Evolutionary conservation across 2,113 vertebrate genomes (phyloP).

Genomic region (Ictidomys tridecemlineatus): DNA sequence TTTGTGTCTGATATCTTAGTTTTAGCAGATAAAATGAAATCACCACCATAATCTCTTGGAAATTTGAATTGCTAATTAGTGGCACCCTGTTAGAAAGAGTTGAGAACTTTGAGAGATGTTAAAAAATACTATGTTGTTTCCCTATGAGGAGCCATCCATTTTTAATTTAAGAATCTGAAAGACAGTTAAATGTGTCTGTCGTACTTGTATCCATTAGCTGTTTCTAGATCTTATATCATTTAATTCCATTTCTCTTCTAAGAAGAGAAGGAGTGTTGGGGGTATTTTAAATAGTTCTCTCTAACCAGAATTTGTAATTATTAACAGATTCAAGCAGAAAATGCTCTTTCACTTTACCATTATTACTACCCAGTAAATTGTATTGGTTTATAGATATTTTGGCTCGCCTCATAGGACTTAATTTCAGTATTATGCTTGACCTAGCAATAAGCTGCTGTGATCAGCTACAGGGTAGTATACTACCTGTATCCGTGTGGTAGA

Average conservation of each 20-base stretch:
- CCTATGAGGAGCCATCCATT: constrained; percentile 25
- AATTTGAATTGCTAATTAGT: constrained; percentile 38
- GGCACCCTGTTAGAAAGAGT: not conserved
- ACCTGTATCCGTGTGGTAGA: not conserved
- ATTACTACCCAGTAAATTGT: constrained; percentile 53
- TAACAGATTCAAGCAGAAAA: constrained; percentile 68
- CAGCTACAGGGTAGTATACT: constrained; percentile 48
- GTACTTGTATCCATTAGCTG: not conserved
- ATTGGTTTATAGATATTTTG: constrained; percentile 65
- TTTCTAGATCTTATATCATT: constrained; percentile 40
- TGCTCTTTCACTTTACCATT: constrained; percentile 70
- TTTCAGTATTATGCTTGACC: constrained; percentile 68
- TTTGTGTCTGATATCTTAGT: not conserved
- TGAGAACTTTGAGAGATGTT: not conserved
- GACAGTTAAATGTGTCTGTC: constrained; percentile 13
- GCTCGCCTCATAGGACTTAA: constrained; percentile 50
- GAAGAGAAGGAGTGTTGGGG: constrained; percentile 27
- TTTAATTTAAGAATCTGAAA: not conserved
- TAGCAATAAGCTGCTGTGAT: constrained; percentile 31
- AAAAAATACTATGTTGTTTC: constrained; percentile 10
- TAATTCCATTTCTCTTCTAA: not conserved
- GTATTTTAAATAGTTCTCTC: constrained; percentile 62
- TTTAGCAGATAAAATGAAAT: constrained; percentile 43
- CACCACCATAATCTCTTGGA: not conserved
- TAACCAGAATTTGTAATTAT: constrained; percentile 53